Conservation (phyloP, 2,888 invertebrate genomes). For the Yponomeuta cagnagella region DNA sequence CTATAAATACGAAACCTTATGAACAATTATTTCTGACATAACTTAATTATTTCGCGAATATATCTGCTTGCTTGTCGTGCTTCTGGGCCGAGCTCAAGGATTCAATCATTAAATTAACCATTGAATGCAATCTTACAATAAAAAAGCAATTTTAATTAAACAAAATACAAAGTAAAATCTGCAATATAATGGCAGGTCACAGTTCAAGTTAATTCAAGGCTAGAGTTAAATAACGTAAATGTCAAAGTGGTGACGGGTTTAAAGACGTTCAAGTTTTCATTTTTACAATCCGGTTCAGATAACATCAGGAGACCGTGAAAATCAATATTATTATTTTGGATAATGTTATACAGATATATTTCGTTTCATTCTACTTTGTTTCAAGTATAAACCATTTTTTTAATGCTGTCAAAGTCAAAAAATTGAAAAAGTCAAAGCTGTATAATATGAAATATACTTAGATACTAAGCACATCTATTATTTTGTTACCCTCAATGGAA, state of each 20-base stretch:
- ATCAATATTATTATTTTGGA: too few species aligned
- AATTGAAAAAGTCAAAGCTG: too few species aligned
- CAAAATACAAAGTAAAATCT: background rate
- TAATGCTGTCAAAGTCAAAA: too few species aligned
- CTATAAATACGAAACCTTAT: background rate
- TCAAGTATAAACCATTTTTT: too few species aligned
- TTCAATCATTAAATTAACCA: background rate
- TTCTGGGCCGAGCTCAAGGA: background rate
- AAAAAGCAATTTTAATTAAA: background rate
- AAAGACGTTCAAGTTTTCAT: background rate
- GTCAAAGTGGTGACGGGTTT: background rate
- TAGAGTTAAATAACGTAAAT: background rate
- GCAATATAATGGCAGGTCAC: background rate
- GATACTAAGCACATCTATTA: too few species aligned
- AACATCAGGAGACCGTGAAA: too few species aligned
- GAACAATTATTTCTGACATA: background rate
- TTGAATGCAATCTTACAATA: background rate
- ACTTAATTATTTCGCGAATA: too few species aligned
- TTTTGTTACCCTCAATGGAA: too few species aligned
- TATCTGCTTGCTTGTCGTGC: too few species aligned
- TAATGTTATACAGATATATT: too few species aligned
- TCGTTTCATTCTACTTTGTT: too few species aligned
- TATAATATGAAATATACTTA: too few species aligned
- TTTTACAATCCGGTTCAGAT: background rate
- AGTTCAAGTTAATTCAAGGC: background rate